Evolutionary conservation across 2,113 vertebrate genomes (phyloP).

Genomic region (Typhlomys cinereus): DNA sequence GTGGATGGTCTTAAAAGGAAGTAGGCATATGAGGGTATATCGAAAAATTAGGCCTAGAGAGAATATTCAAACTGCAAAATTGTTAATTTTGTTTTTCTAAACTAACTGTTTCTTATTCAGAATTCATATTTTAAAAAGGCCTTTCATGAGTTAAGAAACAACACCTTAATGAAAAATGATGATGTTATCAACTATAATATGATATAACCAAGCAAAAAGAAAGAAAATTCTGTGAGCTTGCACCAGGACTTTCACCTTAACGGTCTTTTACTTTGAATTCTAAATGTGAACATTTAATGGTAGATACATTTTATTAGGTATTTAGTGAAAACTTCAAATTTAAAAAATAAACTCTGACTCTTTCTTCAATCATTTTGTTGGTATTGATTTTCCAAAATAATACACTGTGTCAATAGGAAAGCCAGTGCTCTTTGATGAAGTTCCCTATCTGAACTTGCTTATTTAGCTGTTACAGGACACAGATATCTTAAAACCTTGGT

Average conservation of each 20-base stretch:
- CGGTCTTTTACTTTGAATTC: slow-evolving; percentile 26
- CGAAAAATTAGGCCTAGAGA: slow-evolving; percentile 45
- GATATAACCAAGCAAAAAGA: slow-evolving; percentile 66
- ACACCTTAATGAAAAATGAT: slow-evolving; percentile 34
- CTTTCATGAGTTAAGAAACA: slow-evolving; percentile 29
- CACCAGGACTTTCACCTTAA: slow-evolving; percentile 2
- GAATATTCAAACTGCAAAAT: not conserved
- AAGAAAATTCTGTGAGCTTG: slow-evolving; percentile 58
- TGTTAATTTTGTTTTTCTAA: slow-evolving; percentile 47
- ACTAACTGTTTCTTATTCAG: slow-evolving; percentile 1
- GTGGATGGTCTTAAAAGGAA: slow-evolving; percentile 1
- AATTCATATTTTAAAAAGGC: slow-evolving; percentile 17
- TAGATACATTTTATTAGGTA: slow-evolving; percentile 55
- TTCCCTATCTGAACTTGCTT: slow-evolving; percentile 37
- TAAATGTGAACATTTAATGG: slow-evolving; percentile 58
- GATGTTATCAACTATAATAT: slow-evolving; percentile 54
- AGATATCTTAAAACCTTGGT: slow-evolving; percentile 46
- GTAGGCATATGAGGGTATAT: slow-evolving; percentile 16
- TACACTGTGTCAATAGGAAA: slow-evolving; percentile 55
- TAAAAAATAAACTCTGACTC: slow-evolving; percentile 7
- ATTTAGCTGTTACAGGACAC: slow-evolving; percentile 49
- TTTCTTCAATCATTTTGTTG: not conserved
- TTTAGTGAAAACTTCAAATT: slow-evolving; percentile 37
- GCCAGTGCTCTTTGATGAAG: slow-evolving; percentile 71
- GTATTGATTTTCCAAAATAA: not conserved